phyloP scores from a whole-genome alignment of 2,888 invertebrate species.

The Agonum fuliginosum region DNA sequence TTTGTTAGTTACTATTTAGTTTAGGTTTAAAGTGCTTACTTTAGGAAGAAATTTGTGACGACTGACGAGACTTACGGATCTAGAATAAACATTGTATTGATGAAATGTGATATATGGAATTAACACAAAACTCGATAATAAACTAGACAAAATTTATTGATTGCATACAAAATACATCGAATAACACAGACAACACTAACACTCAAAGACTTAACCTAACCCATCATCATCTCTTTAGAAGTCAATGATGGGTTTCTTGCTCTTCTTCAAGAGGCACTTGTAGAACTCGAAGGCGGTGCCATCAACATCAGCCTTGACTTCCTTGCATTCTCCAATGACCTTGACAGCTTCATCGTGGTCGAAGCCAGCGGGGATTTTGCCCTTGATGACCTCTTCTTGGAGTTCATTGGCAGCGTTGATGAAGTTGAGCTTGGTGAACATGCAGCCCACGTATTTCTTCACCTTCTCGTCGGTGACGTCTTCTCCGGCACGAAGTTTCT shows the following conservation, averaged over 20 bases:
- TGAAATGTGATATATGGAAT: no score
- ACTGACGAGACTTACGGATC: no score
- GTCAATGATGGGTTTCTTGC: no score
- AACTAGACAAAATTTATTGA: no score
- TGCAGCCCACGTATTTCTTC: no score
- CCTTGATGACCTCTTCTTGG: slow-evolving; percentile 51
- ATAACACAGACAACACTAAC: slow-evolving; percentile 36
- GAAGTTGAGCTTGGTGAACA: slow-evolving; percentile 53
- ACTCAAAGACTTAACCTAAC: not conserved
- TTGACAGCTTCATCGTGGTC: slow-evolving; percentile 26
- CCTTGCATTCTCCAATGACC: slow-evolving; percentile 51
- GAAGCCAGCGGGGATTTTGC: slow-evolving; percentile 31
- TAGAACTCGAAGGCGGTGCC: slow-evolving; percentile 60
- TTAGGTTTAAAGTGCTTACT: no score
- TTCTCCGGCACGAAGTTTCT: no score
- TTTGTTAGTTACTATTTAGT: no score
- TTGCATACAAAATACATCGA: not conserved
- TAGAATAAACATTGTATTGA: no score
- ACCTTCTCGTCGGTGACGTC: no score
- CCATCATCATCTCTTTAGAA: not conserved
- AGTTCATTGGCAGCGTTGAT: slow-evolving; percentile 54
- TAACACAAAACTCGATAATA: no score
- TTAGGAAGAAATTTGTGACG: no score
- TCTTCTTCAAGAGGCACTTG: slow-evolving; percentile 60
- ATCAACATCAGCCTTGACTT: slow-evolving; percentile 53